A percentile compares a stretch with the other conserved stretches of the same genome.
phyloP scores from a whole-genome alignment of 2,113 vertebrate species.

The Crotalus viridis region DNA sequence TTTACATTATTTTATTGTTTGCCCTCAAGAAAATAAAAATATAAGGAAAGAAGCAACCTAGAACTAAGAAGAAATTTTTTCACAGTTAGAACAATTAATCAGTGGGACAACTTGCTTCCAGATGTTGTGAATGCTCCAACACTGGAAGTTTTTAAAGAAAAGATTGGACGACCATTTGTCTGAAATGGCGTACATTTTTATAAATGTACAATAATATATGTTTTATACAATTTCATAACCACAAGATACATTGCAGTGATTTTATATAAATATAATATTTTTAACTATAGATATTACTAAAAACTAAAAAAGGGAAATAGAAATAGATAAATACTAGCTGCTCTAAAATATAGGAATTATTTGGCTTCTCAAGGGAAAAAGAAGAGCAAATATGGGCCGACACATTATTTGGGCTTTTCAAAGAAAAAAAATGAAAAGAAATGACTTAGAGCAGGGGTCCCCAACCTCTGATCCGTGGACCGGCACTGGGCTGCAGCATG shows the following conservation, averaged over 20 bases:
- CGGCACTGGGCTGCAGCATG: too few species aligned
- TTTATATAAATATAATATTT: slow-evolving; percentile 27
- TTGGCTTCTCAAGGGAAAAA: slow-evolving; percentile 46
- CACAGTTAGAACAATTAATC: too few species aligned
- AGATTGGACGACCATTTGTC: too few species aligned
- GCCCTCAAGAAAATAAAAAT: background rate
- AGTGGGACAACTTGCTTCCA: too few species aligned
- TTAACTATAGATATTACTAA: slow-evolving; percentile 53
- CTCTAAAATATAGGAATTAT: slow-evolving; percentile 41
- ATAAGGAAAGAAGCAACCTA: too few species aligned
- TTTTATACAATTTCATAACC: slow-evolving; percentile 10
- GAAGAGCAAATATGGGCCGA: slow-evolving; percentile 46
- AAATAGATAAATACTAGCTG: slow-evolving; percentile 42
- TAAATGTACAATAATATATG: too few species aligned
- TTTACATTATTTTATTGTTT: background rate
- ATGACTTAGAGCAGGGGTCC: background rate
- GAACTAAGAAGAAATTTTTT: too few species aligned
- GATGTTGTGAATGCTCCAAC: too few species aligned
- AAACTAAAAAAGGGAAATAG: background rate
- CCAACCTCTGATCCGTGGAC: too few species aligned
- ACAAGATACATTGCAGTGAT: background rate
- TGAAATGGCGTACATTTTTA: too few species aligned
- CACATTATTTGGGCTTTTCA: slow-evolving; percentile 52
- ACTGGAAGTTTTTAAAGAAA: too few species aligned
- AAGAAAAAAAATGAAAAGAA: slow-evolving; percentile 27